Conservation (phyloP, 2,113 vertebrate genomes). For the Regulus satrapa region DNA sequence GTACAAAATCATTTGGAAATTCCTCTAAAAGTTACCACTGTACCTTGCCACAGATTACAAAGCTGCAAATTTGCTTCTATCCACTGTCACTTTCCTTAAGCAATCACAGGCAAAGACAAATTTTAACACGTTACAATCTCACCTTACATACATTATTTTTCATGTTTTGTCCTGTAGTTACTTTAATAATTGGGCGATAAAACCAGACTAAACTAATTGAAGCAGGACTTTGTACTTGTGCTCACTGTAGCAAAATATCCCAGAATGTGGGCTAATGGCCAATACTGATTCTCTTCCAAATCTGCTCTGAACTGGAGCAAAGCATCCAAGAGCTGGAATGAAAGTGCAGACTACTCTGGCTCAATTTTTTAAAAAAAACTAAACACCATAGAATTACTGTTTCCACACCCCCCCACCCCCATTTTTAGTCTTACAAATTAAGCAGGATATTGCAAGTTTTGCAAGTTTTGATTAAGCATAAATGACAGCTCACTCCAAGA, state of each 20-base stretch:
- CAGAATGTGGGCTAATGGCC: neutral
- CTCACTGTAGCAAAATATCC: neutral
- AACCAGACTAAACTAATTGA: neutral
- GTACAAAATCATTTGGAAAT: neutral
- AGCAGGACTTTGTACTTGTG: neutral
- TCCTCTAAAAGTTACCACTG: neutral
- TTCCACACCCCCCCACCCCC: no score
- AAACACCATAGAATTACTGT: neutral
- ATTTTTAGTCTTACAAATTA: neutral
- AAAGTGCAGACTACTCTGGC: neutral
- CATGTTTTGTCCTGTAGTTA: neutral
- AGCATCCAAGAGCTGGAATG: neutral
- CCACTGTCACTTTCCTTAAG: neutral
- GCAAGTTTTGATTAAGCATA: neutral
- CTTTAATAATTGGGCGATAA: neutral
- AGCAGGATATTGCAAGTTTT: neutral
- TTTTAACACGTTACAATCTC: neutral
- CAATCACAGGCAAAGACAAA: neutral
- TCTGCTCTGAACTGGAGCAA: neutral
- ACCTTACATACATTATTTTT: neutral
- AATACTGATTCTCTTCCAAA: neutral
- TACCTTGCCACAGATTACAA: neutral
- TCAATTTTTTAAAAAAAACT: neutral
- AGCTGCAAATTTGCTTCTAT: neutral
- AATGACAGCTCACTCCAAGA: neutral